Evolutionary conservation across 2,888 invertebrate genomes (phyloP).

Genomic region (Fragum sueziense): DNA sequence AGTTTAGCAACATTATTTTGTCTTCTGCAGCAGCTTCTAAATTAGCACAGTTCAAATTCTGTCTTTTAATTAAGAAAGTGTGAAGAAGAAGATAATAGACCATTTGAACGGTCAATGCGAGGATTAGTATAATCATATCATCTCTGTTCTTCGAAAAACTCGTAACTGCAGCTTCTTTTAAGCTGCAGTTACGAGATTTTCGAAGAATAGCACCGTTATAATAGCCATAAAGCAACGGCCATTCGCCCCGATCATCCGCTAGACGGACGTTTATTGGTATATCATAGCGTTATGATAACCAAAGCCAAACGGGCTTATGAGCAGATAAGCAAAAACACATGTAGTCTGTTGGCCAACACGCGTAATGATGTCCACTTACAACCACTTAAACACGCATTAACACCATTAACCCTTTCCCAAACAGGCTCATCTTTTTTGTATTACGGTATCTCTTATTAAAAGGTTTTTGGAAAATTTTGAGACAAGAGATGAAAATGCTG

Average conservation of each 20-base stretch:
- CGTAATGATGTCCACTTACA: slow-evolving; percentile 20
- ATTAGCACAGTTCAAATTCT: too few species aligned
- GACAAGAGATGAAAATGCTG: not conserved
- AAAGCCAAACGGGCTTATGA: slow-evolving; percentile 19
- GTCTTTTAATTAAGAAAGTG: too few species aligned
- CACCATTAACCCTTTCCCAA: too few species aligned
- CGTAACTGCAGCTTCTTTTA: too few species aligned
- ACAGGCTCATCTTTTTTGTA: too few species aligned
- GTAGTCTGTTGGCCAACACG: slow-evolving; percentile 8
- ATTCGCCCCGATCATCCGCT: not conserved
- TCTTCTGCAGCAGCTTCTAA: too few species aligned
- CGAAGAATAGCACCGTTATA: too few species aligned
- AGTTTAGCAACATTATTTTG: too few species aligned
- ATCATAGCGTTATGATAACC: not conserved
- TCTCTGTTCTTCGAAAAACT: too few species aligned
- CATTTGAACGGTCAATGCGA: not conserved
- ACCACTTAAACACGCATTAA: slow-evolving; percentile 19
- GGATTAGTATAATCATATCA: not conserved
- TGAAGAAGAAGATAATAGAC: too few species aligned
- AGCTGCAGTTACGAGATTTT: too few species aligned
- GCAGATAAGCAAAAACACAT: slow-evolving; percentile 22
- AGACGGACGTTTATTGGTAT: not conserved
- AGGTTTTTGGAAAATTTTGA: not conserved
- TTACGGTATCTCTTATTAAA: too few species aligned
- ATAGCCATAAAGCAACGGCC: not conserved